phyloP scores from a whole-genome alignment of 1,140 invertebrate genomes.

The Tetramorium simillimum region DNA sequence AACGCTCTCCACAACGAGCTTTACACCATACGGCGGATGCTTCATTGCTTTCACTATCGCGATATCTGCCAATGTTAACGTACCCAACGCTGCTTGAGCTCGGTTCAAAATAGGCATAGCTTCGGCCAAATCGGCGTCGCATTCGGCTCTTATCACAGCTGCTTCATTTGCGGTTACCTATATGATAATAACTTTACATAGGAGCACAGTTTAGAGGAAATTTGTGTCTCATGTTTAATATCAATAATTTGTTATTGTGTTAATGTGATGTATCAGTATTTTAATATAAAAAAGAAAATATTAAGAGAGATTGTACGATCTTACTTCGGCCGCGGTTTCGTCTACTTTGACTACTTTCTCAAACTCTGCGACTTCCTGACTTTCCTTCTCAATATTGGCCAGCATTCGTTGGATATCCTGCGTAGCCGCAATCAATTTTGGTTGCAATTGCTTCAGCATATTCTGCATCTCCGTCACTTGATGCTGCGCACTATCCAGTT shows the following conservation, averaged over 20 bases:
- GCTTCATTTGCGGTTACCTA: constrained; percentile 88
- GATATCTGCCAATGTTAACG: constrained; percentile 96
- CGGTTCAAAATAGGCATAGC: constrained; percentile 96
- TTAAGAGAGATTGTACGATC: not conserved
- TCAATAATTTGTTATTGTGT: not conserved
- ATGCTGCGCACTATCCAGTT: constrained; percentile 92
- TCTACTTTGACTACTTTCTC: constrained; percentile 89
- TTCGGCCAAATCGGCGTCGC: constrained; percentile 96
- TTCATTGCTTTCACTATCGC: constrained; percentile 99
- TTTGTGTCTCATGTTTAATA: not conserved
- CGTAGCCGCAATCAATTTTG: constrained; percentile 94
- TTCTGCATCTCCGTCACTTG: constrained; percentile 95
- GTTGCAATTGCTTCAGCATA: constrained; percentile 94
- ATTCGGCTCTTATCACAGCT: constrained; percentile 96
- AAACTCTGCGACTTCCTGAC: constrained; percentile 93
- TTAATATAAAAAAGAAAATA: not conserved
- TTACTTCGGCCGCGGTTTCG: constrained; percentile 87
- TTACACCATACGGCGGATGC: constrained; percentile 97
- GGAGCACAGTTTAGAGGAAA: constrained; percentile 12
- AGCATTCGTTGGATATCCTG: constrained; percentile 93
- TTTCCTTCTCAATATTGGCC: constrained; percentile 92
- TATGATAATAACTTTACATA: constrained; percentile 12
- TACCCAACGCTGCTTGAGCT: constrained; percentile 96
- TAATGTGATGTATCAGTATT: not conserved
- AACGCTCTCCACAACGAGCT: constrained; percentile 98